These are phyloP conservation scores for Danionella cerebrum DNA, from an alignment of 2,113 vertebrate species.

Conservation along the genomic window DNA sequence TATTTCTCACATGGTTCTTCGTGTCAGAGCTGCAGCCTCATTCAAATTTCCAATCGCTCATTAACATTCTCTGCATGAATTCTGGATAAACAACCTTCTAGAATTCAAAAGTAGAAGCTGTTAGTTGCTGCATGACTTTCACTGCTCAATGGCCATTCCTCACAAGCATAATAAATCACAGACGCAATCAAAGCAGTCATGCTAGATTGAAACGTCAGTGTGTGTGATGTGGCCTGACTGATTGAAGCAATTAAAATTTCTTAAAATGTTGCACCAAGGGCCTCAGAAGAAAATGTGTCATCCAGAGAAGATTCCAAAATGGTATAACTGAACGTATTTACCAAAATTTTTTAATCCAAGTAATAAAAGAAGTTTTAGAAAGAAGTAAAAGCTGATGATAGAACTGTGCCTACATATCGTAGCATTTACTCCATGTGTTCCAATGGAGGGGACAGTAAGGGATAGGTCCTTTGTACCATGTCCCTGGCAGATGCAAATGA, in stretches of 20 bases:
- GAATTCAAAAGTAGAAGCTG: background rate
- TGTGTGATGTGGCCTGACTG: background rate
- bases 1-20: background rate
- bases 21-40: background rate
- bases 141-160: background rate
- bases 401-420: too few species aligned
- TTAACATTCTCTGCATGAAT: slow-evolving; percentile 15
- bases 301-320: too few species aligned
- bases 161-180: slow-evolving; percentile 16
- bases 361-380: too few species aligned
- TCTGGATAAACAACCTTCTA: background rate
- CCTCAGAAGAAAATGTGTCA: background rate
- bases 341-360: too few species aligned
- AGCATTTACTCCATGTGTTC: background rate
- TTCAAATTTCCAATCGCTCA: background rate
- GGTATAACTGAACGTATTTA: too few species aligned
- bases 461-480: background rate
- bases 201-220: background rate
- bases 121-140: slow-evolving; percentile 1
- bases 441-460: background rate
- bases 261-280: background rate
- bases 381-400: too few species aligned
- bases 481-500: background rate
- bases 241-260: slow-evolving; percentile 2
- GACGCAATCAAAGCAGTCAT: slow-evolving; percentile 9